These are phyloP conservation scores for Lasiommata megera DNA, from an alignment of 2,888 invertebrate genomes.

Conservation along the genomic window DNA sequence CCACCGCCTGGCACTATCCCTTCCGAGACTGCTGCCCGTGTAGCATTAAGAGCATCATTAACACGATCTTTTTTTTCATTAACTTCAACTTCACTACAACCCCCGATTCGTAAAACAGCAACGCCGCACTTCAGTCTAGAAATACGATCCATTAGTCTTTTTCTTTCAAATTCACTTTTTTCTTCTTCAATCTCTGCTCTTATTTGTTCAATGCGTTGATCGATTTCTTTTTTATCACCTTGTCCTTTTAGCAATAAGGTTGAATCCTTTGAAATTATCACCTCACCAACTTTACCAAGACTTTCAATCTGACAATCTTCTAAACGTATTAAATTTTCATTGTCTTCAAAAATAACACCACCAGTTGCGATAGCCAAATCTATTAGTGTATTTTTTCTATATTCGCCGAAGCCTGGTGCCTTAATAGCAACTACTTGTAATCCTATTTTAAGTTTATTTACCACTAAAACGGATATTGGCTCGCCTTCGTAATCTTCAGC, in stretches of 20 bases:
- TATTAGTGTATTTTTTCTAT: slow-evolving; percentile 91
- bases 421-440: slow-evolving; percentile 97
- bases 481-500: slow-evolving; percentile 98
- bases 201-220: slow-evolving; percentile 89
- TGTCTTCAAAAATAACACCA: slow-evolving; percentile 95
- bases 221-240: slow-evolving; percentile 88
- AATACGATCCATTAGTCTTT: slow-evolving; percentile 92
- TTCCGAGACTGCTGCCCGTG: slow-evolving; percentile 96
- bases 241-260: slow-evolving; percentile 86
- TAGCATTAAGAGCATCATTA: slow-evolving; percentile 96
- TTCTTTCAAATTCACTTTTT: slow-evolving; percentile 94
- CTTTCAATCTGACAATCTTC: slow-evolving; percentile 92
- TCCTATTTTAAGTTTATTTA: slow-evolving; percentile 93
- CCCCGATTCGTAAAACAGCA: slow-evolving; percentile 89
- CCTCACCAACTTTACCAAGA: slow-evolving; percentile 92
- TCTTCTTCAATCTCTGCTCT: slow-evolving; percentile 90
- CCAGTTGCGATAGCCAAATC: slow-evolving; percentile 97
- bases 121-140: slow-evolving; percentile 92
- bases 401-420: slow-evolving; percentile 97
- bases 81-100: slow-evolving; percentile 94
- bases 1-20: slow-evolving; percentile 98
- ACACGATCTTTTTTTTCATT: slow-evolving; percentile 98
- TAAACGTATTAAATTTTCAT: slow-evolving; percentile 91
- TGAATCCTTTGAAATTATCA: slow-evolving; percentile 95
- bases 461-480: slow-evolving; percentile 93